Evolutionary conservation across 1,140 invertebrate genomes (phyloP), one percentile per base, ranked within the genome.

Genomic region (Cydia strobilella): DNA sequence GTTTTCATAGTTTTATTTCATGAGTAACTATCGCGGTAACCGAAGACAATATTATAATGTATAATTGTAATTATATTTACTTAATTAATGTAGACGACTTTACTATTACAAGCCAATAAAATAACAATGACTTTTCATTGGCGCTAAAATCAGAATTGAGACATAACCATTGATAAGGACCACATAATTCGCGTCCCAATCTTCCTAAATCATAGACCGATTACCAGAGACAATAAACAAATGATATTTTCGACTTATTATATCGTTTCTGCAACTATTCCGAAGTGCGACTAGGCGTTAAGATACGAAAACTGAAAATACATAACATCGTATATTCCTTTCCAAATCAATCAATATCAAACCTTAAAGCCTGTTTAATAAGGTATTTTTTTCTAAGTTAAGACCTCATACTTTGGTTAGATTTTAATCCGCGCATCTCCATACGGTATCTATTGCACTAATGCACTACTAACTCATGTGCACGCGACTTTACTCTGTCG

Each of bases 391-490:
- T 59, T 23, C 20, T 1, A 18, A 4, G 15, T 54, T 1, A 23
- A 10, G n/a, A 2, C 54, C n/a, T 54, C 0, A 20, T 54, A 9
- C 1, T 9, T n/a, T 18, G 18, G 12, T 54, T 18, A 1, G 0
- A 5, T 59, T 23, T 59, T 10, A 0, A 12, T 20, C 10, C 77
- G 76, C 79, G 79, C 82, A 80, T 84, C 86, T 81, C 84, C 86
- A 90, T 90, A 89, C 80, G 80, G 79, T 90, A 90, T 89, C 88
- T 80, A 18, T 35, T 80, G 78, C 79, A 80, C 88, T 90, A 90
- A 90, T 89, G 87, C 86, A 88, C 82, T 76, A 84, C 80, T 90
- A 87, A 87, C 75, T 90, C 88, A 87, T 90, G 86, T 85, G 85
- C 85, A 86, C 86, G 85, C 85, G 86, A 85, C 88, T 84, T 86